A percentile compares a stretch with the other conserved stretches of the same genome.
Evolutionary conservation across 2,888 invertebrate genomes (phyloP).

Genomic region (Gastrophysa polygoni): DNA sequence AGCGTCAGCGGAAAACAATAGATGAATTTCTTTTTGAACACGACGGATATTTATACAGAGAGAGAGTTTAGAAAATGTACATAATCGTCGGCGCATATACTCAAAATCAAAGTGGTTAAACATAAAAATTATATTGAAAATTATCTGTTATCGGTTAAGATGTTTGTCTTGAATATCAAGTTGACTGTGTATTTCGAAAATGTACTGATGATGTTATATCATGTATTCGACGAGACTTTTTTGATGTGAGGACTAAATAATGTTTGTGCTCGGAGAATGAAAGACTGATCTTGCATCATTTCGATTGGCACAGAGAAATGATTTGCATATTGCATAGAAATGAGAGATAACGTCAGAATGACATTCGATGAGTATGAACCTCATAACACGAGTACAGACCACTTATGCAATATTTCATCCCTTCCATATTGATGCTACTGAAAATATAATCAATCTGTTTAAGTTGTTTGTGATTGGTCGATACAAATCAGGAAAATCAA

Average conservation of each 20-base stretch:
- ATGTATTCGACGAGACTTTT: constrained; percentile 15
- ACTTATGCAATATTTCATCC: background rate
- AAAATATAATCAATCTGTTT: too few species aligned
- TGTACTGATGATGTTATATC: constrained; percentile 20
- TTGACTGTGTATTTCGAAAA: constrained; percentile 29
- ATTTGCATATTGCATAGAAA: too few species aligned
- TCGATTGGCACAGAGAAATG: too few species aligned
- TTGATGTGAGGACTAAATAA: constrained; percentile 16
- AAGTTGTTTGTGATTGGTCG: background rate
- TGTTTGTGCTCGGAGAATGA: constrained; percentile 30
- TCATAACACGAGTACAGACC: constrained; percentile 10
- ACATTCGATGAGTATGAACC: constrained; percentile 24
- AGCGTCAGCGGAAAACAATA: constrained; percentile 23
- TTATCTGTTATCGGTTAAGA: constrained; percentile 26
- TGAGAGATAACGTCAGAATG: background rate
- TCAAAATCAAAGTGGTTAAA: constrained; percentile 30
- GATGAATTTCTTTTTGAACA: constrained; percentile 32
- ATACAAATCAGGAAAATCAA: background rate
- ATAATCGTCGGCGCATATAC: constrained; percentile 37
- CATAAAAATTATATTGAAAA: constrained; percentile 27
- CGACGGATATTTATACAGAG: constrained; percentile 30
- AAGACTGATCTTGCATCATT: constrained; percentile 24
- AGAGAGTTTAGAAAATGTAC: constrained; percentile 30
- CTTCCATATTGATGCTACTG: too few species aligned
- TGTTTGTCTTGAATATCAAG: constrained; percentile 31